Percentiles rank a stretch among this genome's conserved stretches.
These are phyloP conservation scores for Eulithis testata DNA, from an alignment of 2,888 invertebrate species.

Conservation along the genomic window DNA sequence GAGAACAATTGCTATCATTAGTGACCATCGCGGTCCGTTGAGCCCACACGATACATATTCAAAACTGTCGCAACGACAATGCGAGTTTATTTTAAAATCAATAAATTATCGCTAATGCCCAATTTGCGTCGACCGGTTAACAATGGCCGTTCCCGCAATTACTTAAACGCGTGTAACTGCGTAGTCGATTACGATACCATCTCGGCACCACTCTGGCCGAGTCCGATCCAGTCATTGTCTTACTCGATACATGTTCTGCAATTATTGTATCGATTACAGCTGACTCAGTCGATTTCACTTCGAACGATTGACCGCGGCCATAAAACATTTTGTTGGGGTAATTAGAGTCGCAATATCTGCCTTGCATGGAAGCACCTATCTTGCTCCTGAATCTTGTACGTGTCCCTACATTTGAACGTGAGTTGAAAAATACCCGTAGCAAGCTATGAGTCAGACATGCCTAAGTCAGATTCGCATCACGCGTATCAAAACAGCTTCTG, in stretches of 20 bases:
- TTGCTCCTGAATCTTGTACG: conserved; percentile 53
- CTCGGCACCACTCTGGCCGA: conserved; percentile 62
- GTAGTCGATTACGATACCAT: conserved; percentile 75
- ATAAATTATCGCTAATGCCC: conserved; percentile 84
- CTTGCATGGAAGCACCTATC: conserved; percentile 52
- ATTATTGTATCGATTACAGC: conserved; percentile 81
- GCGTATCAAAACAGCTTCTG: conserved; percentile 68
- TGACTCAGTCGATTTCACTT: conserved; percentile 73
- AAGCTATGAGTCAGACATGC: conserved; percentile 55
- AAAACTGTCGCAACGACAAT: conserved; percentile 76
- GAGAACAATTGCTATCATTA: conserved; percentile 83
- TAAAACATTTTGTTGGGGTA: conserved; percentile 72
- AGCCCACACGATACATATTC: conserved; percentile 79
- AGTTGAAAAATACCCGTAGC: conserved; percentile 50
- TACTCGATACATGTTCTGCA: conserved; percentile 76
- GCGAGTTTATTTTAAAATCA: conserved; percentile 78
- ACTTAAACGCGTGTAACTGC: conserved; percentile 83
- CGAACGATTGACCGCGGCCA: conserved; percentile 71
- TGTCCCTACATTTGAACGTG: conserved; percentile 49
- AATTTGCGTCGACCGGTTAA: conserved; percentile 82
- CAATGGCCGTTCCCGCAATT: conserved; percentile 84
- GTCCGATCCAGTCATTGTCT: conserved; percentile 74
- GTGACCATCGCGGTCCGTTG: conserved; percentile 65
- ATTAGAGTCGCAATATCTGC: conserved; percentile 69
- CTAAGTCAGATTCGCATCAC: conserved; percentile 64